Evolutionary conservation across 1,140 invertebrate genomes (phyloP), one percentile per base, ranked within the genome.

Genomic region (Asobara japonica): DNA sequence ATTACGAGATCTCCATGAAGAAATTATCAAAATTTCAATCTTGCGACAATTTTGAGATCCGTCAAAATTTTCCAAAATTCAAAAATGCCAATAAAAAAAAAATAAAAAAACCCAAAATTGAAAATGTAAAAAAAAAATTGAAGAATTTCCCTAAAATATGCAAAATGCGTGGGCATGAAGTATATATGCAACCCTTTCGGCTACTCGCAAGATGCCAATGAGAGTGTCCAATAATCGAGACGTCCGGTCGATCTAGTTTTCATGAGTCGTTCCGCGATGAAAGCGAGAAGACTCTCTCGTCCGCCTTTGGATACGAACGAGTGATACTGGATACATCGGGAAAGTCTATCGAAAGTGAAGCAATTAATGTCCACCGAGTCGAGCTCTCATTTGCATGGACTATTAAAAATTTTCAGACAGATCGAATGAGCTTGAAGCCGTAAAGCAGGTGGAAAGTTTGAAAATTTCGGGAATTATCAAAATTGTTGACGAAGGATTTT

Each of bases 341-440:
- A 85, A 84, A 85, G 82, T 62, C n/a, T 84, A 85, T 84, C 80
- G 84, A 85, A 83, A 85, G 83, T 83, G 82, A 85, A 84, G 82
- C 78, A 79, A 74, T 74, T 71, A 68, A 74, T 74, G 70, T 70
- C 73, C 56, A 71, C 31, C 33, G 51, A 25, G 67, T 61, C 68
- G 41, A 61, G 62, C 31, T 51, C 71, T 48, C 31, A 65, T 74
- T 51, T 64, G 56, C 33, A 66, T 66, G 30, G 16, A 62, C 27
- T 62, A 62, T 62, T 4, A 62, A 30, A 72, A 76, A 74, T 30
- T 22, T n/a, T n/a, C n/a, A n/a, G n/a, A n/a, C n/a, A n/a, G n/a
- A n/a, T n/a, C n/a, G n/a, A n/a, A n/a, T n/a, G n/a, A n/a, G n/a
- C n/a, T n/a, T n/a, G n/a, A n/a, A n/a, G n/a, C n/a, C n/a, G n/a